A percentile compares a stretch with the other conserved stretches of the same genome.
Conservation (phyloP, 2,888 invertebrate species). For the Eupelmus urozonus region DNA sequence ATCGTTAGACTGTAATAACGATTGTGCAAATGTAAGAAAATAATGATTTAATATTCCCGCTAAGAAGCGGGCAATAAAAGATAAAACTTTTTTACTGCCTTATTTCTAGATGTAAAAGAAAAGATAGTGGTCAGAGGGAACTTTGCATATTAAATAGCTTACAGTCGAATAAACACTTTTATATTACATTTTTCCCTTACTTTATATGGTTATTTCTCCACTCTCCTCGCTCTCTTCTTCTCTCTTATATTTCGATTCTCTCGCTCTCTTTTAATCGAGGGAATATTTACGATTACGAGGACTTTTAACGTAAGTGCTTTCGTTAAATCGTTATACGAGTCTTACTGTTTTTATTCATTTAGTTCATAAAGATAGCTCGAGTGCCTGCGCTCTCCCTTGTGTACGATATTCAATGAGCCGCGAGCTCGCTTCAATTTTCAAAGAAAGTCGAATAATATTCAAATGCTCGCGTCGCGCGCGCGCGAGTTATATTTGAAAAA, state of each 20-base stretch:
- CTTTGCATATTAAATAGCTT: constrained; percentile 58
- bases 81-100: constrained; percentile 56
- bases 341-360: constrained; percentile 54
- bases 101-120: constrained; percentile 52
- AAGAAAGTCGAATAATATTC: constrained; percentile 7
- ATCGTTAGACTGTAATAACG: constrained; percentile 56
- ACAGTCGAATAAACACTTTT: constrained; percentile 59
- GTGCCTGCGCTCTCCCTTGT: not conserved
- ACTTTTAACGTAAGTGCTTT: constrained; percentile 55
- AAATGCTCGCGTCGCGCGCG: not conserved
- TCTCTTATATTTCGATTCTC: constrained; percentile 49
- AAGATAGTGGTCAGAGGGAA: constrained; percentile 47
- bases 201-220: constrained; percentile 50
- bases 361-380: constrained; percentile 52
- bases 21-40: constrained; percentile 59
- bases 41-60: constrained; percentile 59
- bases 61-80: constrained; percentile 56
- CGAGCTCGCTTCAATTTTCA: constrained; percentile 13
- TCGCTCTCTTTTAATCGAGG: constrained; percentile 40
- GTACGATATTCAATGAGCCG: constrained; percentile 7
- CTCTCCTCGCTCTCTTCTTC: constrained; percentile 36
- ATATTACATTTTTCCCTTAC: constrained; percentile 51
- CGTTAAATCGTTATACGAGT: constrained; percentile 50
- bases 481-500: too few species aligned
- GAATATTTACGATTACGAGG: constrained; percentile 57